Percentiles rank a stretch among this genome's conserved stretches.
Evolutionary conservation across 2,888 invertebrate genomes (phyloP).

Genomic region (Scaeva pyrastri): DNA sequence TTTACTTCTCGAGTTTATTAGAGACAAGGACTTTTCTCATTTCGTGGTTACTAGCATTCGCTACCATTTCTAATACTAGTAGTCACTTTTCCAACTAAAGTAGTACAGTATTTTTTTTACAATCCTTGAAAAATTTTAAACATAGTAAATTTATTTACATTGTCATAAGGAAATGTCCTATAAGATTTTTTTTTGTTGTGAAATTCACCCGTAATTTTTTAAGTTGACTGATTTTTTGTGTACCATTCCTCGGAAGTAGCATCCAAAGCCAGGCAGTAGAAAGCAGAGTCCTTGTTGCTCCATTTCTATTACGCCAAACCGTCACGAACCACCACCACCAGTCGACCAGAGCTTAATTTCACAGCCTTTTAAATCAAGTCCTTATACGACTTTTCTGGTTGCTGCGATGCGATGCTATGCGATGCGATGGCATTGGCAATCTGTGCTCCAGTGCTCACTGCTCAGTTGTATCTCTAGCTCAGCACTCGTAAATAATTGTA

Average conservation of each 20-base stretch:
- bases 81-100: too few relatives aligned
- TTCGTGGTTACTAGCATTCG: too few relatives aligned
- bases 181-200: background rate
- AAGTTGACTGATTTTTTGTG: background rate
- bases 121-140: too few relatives aligned
- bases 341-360: conserved; percentile 74
- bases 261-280: background rate
- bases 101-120: too few relatives aligned
- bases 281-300: conserved; percentile 46
- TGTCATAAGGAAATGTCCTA: too few relatives aligned
- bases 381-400: conserved; percentile 58
- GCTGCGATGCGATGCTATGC: background rate
- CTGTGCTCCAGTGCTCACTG: too few relatives aligned
- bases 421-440: conserved; percentile 5
- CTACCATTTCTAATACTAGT: too few relatives aligned
- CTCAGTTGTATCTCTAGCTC: background rate
- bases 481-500: background rate
- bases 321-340: conserved; percentile 27
- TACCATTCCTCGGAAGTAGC: background rate
- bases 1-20: too few relatives aligned
- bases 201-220: background rate
- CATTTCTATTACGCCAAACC: conserved; percentile 22
- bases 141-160: too few relatives aligned
- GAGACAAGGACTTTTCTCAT: too few relatives aligned
- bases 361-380: conserved; percentile 76